Evolutionary conservation across 2,113 vertebrate species (phyloP).

Genomic region (Sceloporus undulatus): DNA sequence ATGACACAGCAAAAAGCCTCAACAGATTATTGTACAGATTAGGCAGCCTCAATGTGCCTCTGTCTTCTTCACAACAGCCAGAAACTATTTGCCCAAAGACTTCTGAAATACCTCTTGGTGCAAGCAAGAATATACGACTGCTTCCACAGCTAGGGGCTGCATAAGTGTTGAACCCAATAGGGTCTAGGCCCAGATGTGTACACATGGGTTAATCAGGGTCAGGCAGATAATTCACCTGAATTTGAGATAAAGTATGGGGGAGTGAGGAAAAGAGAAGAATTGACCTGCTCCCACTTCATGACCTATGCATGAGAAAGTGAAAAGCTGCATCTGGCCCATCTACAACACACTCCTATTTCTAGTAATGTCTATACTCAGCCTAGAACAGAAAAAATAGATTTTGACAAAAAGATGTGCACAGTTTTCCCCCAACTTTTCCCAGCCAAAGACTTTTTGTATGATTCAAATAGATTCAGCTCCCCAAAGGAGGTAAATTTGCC

Average conservation of each 20-base stretch:
- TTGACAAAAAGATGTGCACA: not conserved
- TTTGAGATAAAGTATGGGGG: not conserved
- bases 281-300: not conserved
- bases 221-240: not conserved
- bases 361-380: not conserved
- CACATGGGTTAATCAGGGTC: not conserved
- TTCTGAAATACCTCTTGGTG: too few species aligned
- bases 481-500: not conserved
- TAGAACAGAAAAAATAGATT: not conserved
- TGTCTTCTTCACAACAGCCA: not conserved
- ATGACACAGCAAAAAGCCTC: too few species aligned
- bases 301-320: not conserved
- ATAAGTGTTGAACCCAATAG: too few species aligned
- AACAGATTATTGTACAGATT: too few species aligned
- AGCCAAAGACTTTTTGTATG: not conserved
- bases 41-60: too few species aligned
- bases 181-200: not conserved
- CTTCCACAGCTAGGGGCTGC: too few species aligned
- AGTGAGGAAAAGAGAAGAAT: not conserved
- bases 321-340: not conserved
- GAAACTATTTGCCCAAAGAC: too few species aligned
- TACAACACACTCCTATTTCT: not conserved
- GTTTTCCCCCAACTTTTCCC: fast-evolving
- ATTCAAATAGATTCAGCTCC: not conserved
- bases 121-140: too few species aligned